Evolutionary conservation across 2,113 vertebrate genomes (phyloP), one percentile per base, ranked within the genome.

Genomic region (Vimba vimba): DNA sequence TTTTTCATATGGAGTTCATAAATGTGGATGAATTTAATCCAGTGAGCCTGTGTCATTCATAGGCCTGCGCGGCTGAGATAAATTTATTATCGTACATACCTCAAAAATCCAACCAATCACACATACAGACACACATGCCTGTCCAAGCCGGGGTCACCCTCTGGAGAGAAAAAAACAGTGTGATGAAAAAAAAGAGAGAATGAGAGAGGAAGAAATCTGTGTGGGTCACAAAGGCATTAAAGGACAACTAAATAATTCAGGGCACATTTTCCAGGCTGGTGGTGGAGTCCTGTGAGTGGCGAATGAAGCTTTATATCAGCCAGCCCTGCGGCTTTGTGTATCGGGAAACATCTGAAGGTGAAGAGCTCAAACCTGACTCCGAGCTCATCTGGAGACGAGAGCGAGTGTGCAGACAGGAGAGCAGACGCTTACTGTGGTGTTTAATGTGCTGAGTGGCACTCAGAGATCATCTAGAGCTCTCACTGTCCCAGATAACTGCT

Each of bases 201-300:
- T 19, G 17, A 77, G 75, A 77, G 45, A 77, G n/a, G 47, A 76
- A 77, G 50, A 55, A 13, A 77, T 77, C 55, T 62, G 25, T 52
- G 86, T 85, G 84, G 75, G 71, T 78, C 82, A 84, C 71, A 76
- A 82, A 57, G 82, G 69, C 81, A 88, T 86, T 80, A 83, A 50
- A 74, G 81, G 33, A 85, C 82, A 83, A 59, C 78, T 90, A 90
- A 90, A 90, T 90, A 82, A 90, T 90, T 89, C 89, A 90, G 27
- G 25, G 80, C 80, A 82, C 80, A 82, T 82, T 82, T 82, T 82
- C 80, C 45, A 33, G 45, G 25, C 60, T 82, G 62, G 80, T 68
- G 80, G 45, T 4, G 11, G 62, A 69, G 25, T 68, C 30, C 45
- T 52, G 62, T 69, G 80, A 82, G 62, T 11, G 30, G 45, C 27